Evolutionary conservation across 2,888 invertebrate genomes (phyloP).

Genomic region (Drosophila sordidapex): DNA sequence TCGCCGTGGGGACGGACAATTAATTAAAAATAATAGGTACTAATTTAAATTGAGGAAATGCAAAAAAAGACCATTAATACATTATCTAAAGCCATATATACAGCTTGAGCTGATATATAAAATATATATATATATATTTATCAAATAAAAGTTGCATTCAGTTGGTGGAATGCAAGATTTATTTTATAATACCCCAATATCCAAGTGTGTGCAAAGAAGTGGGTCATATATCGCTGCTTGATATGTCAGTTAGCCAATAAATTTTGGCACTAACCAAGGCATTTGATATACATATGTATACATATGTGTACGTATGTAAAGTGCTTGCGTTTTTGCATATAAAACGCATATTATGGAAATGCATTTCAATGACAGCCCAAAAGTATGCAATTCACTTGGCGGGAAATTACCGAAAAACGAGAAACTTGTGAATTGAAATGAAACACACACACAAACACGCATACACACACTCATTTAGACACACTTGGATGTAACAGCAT

Average conservation of each 20-base stretch:
- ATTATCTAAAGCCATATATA: background rate
- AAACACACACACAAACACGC: conserved; percentile 4
- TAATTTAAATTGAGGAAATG: background rate
- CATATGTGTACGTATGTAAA: conserved; percentile 4
- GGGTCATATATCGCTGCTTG: conserved; percentile 17
- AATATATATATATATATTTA: too few species aligned
- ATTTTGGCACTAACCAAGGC: conserved; percentile 26
- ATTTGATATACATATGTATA: conserved; percentile 8
- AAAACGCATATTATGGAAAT: conserved; percentile 64
- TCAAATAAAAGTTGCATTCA: too few species aligned
- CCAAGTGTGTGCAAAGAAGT: background rate
- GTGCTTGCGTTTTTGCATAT: conserved; percentile 51
- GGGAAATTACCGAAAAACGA: conserved; percentile 25
- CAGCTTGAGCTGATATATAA: background rate
- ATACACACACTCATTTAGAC: background rate
- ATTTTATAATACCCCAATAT: background rate
- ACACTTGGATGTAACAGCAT: conserved; percentile 10
- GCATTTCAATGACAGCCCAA: conserved; percentile 55
- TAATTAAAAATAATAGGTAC: background rate
- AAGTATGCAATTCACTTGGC: conserved; percentile 55
- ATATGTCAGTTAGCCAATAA: conserved; percentile 42
- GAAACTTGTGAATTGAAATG: conserved; percentile 57
- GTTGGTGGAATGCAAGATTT: background rate
- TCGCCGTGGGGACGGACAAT: too few species aligned
- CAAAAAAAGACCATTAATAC: background rate